Conservation (phyloP, 92 coral and sea anemone genomes). For the Palythoa grandis region DNA sequence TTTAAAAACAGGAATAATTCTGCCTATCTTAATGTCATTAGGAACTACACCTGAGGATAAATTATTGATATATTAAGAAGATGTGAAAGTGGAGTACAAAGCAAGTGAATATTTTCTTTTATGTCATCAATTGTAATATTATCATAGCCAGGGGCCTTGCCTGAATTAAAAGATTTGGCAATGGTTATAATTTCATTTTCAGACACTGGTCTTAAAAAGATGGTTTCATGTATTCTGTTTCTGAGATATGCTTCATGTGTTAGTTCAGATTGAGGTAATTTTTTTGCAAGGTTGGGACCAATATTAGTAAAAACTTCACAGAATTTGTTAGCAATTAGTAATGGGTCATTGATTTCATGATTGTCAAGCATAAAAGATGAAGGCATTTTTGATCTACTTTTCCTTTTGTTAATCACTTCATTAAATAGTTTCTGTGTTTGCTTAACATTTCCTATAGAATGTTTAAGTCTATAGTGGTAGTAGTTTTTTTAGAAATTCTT, state of each 20-base stretch:
- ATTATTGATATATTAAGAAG: not conserved
- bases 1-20: no score
- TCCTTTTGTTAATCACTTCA: constrained; percentile 5
- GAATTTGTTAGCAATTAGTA: not conserved
- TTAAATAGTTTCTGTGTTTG: not conserved
- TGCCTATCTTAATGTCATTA: no score
- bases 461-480: not conserved
- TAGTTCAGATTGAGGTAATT: constrained; percentile 21
- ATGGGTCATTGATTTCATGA: constrained; percentile 12
- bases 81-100: not conserved
- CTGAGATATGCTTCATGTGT: constrained; percentile 2
- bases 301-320: constrained; percentile 25
- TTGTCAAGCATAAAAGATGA: not conserved
- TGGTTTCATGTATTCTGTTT: constrained; percentile 11
- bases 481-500: not conserved
- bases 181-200: constrained; percentile 31
- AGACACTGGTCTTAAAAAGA: constrained; percentile 11
- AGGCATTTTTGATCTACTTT: not conserved
- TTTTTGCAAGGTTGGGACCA: constrained; percentile 10
- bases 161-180: constrained; percentile 14
- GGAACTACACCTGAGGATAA: not conserved
- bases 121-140: not conserved
- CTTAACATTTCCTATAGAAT: not conserved
- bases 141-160: constrained; percentile 23
- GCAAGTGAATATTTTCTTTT: not conserved